These are phyloP conservation scores for Heliothis peltigera DNA, from an alignment of 2,888 invertebrate genomes.

Conservation along the genomic window DNA sequence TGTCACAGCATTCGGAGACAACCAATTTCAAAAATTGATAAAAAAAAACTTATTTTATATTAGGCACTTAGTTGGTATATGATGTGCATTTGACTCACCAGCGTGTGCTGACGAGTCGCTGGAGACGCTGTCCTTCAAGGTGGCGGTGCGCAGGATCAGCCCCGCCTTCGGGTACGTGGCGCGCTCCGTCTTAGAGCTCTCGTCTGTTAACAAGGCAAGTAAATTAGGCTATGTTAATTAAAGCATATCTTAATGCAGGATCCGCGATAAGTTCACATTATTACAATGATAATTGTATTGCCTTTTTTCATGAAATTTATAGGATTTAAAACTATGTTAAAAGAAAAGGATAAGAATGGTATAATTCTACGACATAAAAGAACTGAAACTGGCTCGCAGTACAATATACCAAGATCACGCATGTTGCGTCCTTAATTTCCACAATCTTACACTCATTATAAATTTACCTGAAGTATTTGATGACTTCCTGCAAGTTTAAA, in stretches of 20 bases:
- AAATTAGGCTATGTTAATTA: not conserved
- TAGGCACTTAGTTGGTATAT: too few relatives aligned
- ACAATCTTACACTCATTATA: not conserved
- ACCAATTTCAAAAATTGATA: too few relatives aligned
- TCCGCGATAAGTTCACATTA: too few relatives aligned
- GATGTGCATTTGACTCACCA: conserved; percentile 63
- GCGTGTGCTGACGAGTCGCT: conserved; percentile 81
- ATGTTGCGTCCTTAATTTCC: conserved; percentile 12
- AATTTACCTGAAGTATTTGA: conserved; percentile 30
- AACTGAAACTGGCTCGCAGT: not conserved
- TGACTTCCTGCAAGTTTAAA: conserved; percentile 29
- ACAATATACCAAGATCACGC: not conserved
- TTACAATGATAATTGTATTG: too few relatives aligned
- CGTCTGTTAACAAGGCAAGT: conserved; percentile 78
- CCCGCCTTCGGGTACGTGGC: conserved; percentile 93
- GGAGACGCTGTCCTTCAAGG: conserved; percentile 89
- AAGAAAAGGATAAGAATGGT: too few relatives aligned
- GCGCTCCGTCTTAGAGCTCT: conserved; percentile 89
- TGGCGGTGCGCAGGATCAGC: conserved; percentile 91
- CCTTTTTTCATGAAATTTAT: too few relatives aligned
- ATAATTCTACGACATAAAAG: too few relatives aligned
- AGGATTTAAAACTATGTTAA: too few relatives aligned
- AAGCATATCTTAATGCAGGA: too few relatives aligned
- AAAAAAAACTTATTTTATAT: too few relatives aligned
- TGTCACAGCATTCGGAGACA: not conserved